These are phyloP conservation scores for Sminthopsis crassicaudata DNA, from an alignment of 2,113 vertebrate genomes.

Conservation along the genomic window DNA sequence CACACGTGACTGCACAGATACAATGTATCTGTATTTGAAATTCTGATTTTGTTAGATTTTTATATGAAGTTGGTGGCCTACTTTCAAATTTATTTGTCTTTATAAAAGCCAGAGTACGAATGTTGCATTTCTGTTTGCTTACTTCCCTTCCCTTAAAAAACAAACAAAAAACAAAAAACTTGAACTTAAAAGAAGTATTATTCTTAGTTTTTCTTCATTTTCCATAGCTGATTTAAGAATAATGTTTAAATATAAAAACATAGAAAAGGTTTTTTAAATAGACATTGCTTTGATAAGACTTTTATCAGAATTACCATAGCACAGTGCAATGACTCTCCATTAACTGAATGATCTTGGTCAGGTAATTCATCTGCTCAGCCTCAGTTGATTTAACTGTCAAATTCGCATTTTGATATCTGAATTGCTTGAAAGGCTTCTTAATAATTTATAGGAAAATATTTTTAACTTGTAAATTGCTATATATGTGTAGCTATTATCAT, in stretches of 20 bases:
- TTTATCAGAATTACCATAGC: not conserved
- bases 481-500: not conserved
- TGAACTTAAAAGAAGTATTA: not conserved
- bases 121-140: not conserved
- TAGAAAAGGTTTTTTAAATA: not conserved
- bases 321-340: not conserved
- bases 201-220: not conserved
- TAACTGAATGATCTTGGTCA: not conserved
- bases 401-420: not conserved
- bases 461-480: not conserved
- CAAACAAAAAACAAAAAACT: no score
- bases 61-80: not conserved
- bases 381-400: not conserved
- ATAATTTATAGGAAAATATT: not conserved
- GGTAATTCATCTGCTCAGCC: not conserved
- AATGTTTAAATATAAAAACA: not conserved
- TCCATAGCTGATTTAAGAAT: not conserved
- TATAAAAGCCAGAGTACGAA: not conserved
- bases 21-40: not conserved
- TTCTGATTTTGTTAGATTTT: not conserved
- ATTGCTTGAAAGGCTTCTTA: not conserved
- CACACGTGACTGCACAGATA: not conserved
- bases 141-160: not conserved
- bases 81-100: not conserved
- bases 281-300: not conserved